phyloP scores from a whole-genome alignment of 2,888 invertebrate genomes.

The Chaitophorus viminalis region DNA sequence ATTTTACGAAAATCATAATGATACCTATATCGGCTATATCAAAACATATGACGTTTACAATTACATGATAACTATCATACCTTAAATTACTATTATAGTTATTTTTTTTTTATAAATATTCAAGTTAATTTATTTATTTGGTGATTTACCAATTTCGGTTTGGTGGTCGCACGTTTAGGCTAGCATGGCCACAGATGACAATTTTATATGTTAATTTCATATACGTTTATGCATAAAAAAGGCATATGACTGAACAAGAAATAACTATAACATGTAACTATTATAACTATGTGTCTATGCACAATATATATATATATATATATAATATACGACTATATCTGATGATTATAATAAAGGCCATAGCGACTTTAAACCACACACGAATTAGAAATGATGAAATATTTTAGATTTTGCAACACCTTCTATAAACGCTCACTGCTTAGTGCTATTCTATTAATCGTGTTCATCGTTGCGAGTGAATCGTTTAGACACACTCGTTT shows the following conservation, averaged over 20 bases:
- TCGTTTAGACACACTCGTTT: constrained; percentile 14
- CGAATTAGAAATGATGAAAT: background rate
- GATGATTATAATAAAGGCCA: background rate
- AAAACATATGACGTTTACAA: too few relatives aligned
- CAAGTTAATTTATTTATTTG: too few relatives aligned
- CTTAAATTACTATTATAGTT: too few relatives aligned
- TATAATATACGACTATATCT: background rate
- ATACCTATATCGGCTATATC: too few relatives aligned
- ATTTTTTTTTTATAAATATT: too few relatives aligned
- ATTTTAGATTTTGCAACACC: background rate
- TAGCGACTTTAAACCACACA: background rate
- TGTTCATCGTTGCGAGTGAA: background rate
- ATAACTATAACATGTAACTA: background rate
- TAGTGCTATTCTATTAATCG: background rate
- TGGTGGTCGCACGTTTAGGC: too few relatives aligned
- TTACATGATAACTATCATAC: too few relatives aligned
- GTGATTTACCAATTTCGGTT: too few relatives aligned
- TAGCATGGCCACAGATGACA: too few relatives aligned
- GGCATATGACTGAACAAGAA: background rate
- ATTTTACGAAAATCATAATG: too few relatives aligned
- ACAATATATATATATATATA: too few relatives aligned
- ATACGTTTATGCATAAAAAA: background rate
- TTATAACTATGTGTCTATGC: too few relatives aligned
- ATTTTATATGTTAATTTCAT: background rate
- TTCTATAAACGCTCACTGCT: background rate